Base-by-base conservation (phyloP, 1,140 invertebrate species). In the Homarus americanus region DNA sequence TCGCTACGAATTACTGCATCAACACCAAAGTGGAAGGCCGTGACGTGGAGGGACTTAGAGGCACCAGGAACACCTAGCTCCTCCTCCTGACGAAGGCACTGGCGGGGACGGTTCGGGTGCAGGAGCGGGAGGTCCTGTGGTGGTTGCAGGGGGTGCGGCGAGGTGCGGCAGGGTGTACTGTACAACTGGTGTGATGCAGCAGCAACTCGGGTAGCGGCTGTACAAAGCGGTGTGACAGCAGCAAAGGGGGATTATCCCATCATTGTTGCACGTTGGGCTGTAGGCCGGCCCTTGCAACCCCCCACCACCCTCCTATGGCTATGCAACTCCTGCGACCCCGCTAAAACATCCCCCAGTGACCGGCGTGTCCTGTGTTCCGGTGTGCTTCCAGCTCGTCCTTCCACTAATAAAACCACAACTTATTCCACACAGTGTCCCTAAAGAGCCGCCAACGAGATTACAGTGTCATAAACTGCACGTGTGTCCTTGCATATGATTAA, bases 211-310 rank as follows among this genome's bases (percentile, higher is more conserved):
- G 87, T 38, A 90, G 80, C 80, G 87, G 79, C 80, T 82, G 80
- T 82, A 90, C 87, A 90, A 90, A 90, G 87, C 87, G 79, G 87
- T 90, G 87, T 90, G 87, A 90, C 87, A 90, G 87, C 40, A 83
- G 87, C 87, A 90, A 90, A 90, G 87, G 87, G 87, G 87, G 87
- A 90, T 90, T 90, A 90, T 90, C 87, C 87, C 87, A 90, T 90
- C 87, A 90, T 90, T 90, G 87, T 90, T 90, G 87, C 87, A 90
- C 87, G 87, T 83, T 83, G 87, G 87, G 79, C 79, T 83, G 78
- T 82, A 82, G 79, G 87, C 79, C 87, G 79, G 28, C 87, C 87
- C 87, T 83, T 90, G 78, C 79, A 82, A 79, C 86, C 85, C 75
- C 85, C 73, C 75, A 32, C 36, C 32, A 72, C 73, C 75, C 38